A percentile compares a stretch with the other conserved stretches of the same genome.
phyloP scores from a whole-genome alignment of 2,888 invertebrate species.

The Nemoura dubitans region DNA sequence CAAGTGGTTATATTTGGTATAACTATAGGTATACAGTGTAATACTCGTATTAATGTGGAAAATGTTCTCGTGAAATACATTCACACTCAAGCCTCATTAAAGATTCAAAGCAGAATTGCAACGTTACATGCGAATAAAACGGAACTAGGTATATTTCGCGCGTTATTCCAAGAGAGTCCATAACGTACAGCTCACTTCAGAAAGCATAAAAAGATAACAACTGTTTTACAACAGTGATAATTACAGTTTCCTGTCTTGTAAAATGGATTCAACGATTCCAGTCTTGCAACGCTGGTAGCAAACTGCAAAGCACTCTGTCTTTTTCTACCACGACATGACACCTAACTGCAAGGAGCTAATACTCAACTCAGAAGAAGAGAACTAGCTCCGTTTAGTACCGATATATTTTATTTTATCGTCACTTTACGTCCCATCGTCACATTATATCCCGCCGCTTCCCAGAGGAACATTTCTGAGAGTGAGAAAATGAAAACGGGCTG shows the following conservation, averaged over 20 bases:
- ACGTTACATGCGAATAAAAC: background rate
- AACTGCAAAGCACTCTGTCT: background rate
- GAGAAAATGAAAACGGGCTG: background rate
- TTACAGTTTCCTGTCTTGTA: background rate
- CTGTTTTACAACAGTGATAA: background rate
- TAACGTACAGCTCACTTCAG: background rate
- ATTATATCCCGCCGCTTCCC: slow-evolving; percentile 27
- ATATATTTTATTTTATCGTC: slow-evolving; percentile 39
- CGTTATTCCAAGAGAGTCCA: background rate
- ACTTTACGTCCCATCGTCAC: slow-evolving; percentile 38
- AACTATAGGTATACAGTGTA: background rate
- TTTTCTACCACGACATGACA: background rate
- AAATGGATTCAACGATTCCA: background rate
- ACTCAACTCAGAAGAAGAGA: background rate
- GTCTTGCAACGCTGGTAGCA: background rate
- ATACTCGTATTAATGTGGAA: background rate
- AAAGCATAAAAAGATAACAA: background rate
- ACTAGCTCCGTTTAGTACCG: slow-evolving; percentile 16
- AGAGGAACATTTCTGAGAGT: slow-evolving; percentile 19
- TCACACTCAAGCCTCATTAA: background rate
- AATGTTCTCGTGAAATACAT: background rate
- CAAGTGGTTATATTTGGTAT: too few relatives aligned
- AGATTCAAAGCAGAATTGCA: background rate
- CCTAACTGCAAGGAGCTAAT: background rate
- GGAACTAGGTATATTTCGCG: background rate